Evolutionary conservation across 2,797 vertebrate species (phyloP).

Genomic region (Peromyscus attwateri): DNA sequence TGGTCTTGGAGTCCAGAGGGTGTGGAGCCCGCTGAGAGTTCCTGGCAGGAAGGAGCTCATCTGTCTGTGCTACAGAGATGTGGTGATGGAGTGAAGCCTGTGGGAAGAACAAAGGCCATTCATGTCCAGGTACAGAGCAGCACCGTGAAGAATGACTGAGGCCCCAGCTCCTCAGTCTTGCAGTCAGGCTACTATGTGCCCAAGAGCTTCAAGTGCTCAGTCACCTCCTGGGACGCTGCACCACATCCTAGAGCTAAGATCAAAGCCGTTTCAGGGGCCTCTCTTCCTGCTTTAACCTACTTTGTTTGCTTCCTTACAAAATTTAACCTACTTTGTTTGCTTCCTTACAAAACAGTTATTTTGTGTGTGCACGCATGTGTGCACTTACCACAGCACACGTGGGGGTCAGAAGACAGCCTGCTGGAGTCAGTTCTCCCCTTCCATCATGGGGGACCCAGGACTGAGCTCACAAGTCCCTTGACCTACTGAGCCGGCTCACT

Average conservation of each 20-base stretch:
- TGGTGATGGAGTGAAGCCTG: conserved; percentile 99
- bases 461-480: neutral
- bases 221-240: neutral
- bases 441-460: neutral
- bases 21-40: conserved; percentile 95
- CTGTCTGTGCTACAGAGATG: conserved; percentile 96
- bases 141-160: neutral
- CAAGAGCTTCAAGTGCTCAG: neutral
- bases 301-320: neutral
- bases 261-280: neutral
- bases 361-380: neutral
- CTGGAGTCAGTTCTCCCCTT: neutral
- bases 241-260: neutral
- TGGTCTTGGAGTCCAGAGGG: conserved; percentile 98
- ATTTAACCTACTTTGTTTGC: neutral
- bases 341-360: neutral
- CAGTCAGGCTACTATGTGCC: too few relatives aligned
- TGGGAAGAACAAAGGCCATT: neutral
- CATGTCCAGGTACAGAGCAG: neutral
- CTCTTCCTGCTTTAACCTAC: neutral
- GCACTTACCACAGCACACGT: neutral
- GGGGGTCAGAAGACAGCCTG: neutral
- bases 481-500: neutral
- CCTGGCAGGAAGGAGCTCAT: conserved; percentile 95
- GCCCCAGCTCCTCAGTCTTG: neutral